Conservation (phyloP, 2,113 vertebrate species). For the Fukomys damarensis region DNA sequence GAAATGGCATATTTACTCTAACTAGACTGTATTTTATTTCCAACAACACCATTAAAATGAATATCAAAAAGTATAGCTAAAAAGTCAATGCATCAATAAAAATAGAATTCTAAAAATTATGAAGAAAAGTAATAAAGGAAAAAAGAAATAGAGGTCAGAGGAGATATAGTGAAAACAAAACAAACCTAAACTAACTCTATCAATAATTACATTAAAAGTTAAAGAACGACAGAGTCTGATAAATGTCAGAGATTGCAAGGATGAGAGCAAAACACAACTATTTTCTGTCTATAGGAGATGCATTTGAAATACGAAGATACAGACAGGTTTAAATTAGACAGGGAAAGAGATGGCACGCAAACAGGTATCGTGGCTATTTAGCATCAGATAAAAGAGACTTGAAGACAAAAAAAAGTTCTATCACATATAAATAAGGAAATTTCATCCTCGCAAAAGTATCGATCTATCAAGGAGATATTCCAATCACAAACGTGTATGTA, state of each 20-base stretch:
- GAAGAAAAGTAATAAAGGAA: not conserved
- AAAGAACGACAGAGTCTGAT: not conserved
- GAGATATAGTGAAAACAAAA: not conserved
- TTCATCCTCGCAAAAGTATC: not conserved
- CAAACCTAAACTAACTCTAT: not conserved
- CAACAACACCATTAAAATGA: not conserved
- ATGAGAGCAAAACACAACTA: not conserved
- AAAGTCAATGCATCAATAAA: slow-evolving; percentile 7
- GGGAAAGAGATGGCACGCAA: not conserved
- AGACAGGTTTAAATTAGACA: not conserved
- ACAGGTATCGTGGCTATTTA: not conserved
- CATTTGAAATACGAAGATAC: not conserved
- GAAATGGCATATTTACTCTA: not conserved
- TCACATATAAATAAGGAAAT: not conserved
- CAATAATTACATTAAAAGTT: slow-evolving; percentile 3
- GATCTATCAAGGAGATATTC: not conserved
- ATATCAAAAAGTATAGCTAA: not conserved
- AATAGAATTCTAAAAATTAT: slow-evolving; percentile 27
- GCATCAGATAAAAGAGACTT: not conserved
- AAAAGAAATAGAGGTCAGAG: not conserved
- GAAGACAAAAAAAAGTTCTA: not conserved
- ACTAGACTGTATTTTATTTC: not conserved
- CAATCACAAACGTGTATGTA: not conserved
- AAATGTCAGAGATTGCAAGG: not conserved
- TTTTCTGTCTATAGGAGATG: not conserved